Conservation (phyloP, 2,113 vertebrate species). For the Ranitomeya imitator region DNA sequence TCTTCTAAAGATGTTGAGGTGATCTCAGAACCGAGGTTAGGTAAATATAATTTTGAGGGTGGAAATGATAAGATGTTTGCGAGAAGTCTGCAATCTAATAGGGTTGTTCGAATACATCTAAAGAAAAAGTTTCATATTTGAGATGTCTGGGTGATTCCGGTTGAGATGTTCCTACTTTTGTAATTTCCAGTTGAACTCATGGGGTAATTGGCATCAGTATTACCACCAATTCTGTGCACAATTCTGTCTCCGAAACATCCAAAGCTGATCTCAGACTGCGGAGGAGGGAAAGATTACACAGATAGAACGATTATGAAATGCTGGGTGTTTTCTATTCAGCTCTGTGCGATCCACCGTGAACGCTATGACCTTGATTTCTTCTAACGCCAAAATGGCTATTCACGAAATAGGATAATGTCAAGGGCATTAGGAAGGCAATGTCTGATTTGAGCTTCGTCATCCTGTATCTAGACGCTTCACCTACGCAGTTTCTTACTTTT, state of each 20-base stretch:
- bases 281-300: slow-evolving; percentile 33
- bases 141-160: neutral
- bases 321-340: neutral
- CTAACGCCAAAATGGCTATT: slow-evolving; percentile 15
- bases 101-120: neutral
- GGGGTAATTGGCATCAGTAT: neutral
- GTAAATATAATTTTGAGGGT: neutral
- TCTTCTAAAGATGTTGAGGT: neutral
- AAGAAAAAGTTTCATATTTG: neutral
- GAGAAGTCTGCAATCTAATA: neutral
- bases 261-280: neutral
- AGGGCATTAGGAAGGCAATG: neutral
- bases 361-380: slow-evolving; percentile 20
- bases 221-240: neutral
- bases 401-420: slow-evolving; percentile 27
- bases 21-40: neutral
- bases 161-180: slow-evolving; percentile 5
- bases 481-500: neutral
- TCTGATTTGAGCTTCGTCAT: neutral
- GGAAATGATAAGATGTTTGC: neutral
- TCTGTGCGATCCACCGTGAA: neutral
- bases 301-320: neutral
- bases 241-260: slow-evolving; percentile 29
- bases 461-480: slow-evolving; percentile 20
- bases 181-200: slow-evolving; percentile 13